Evolutionary conservation across 2,113 vertebrate genomes (phyloP).

Genomic region (Sialia sialis): DNA sequence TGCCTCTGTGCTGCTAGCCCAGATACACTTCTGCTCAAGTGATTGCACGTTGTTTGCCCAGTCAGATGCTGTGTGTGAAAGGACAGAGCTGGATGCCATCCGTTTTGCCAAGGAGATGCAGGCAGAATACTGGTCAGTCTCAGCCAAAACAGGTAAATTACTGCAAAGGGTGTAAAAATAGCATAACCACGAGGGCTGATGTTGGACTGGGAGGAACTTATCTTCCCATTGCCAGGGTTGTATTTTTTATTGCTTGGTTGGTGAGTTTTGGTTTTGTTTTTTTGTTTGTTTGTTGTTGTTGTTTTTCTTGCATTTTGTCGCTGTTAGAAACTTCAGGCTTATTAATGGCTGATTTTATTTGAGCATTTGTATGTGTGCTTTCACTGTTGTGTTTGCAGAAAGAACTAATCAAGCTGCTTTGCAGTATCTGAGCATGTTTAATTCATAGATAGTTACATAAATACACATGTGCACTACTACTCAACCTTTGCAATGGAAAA

Average conservation of each 20-base stretch:
- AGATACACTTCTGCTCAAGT: not conserved
- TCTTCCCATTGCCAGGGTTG: not conserved
- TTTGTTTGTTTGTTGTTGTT: not conserved
- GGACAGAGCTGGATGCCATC: constrained; percentile 82
- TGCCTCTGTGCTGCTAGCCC: not conserved
- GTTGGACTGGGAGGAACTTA: not conserved
- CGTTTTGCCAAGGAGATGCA: constrained; percentile 80
- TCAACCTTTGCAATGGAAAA: not conserved
- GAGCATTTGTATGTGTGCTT: not conserved
- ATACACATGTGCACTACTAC: not conserved
- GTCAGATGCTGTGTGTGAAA: constrained; percentile 79
- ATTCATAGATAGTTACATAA: constrained; percentile 10
- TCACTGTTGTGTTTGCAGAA: not conserved
- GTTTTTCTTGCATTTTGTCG: not conserved
- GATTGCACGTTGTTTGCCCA: constrained; percentile 20
- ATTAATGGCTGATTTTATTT: not conserved
- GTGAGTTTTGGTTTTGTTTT: not conserved
- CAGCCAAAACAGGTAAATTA: constrained; percentile 85
- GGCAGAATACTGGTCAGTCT: constrained; percentile 91
- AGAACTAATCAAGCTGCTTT: not conserved
- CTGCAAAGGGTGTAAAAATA: not conserved
- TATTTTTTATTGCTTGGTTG: too few species aligned
- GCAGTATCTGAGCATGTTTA: not conserved
- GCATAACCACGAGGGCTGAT: not conserved
- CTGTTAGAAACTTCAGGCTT: not conserved